These are phyloP conservation scores for Vultur gryphus DNA, from an alignment of 2,797 vertebrate genomes.

Conservation along the genomic window DNA sequence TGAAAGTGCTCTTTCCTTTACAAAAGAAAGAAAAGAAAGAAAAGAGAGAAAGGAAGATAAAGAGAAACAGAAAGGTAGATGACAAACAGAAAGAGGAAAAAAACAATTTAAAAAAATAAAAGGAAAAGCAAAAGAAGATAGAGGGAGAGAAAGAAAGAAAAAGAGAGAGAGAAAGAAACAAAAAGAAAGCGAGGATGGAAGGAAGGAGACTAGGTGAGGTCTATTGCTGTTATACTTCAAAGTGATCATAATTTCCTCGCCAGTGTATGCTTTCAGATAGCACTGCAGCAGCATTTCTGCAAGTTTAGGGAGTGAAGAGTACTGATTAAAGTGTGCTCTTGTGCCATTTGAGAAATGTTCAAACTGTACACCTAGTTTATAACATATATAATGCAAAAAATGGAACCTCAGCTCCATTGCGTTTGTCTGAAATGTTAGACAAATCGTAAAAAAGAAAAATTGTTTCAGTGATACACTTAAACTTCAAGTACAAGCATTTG, in stretches of 20 bases:
- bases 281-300: neutral
- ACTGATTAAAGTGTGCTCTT: neutral
- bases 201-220: neutral
- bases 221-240: neutral
- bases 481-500: conserved; percentile 34
- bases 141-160: neutral
- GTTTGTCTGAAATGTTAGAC: neutral
- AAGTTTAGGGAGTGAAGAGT: neutral
- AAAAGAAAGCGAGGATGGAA: neutral
- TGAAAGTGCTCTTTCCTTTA: neutral
- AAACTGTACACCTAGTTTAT: neutral
- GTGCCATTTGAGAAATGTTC: neutral
- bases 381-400: conserved; percentile 4
- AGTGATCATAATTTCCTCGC: neutral
- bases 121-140: neutral
- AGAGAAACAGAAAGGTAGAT: neutral
- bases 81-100: neutral
- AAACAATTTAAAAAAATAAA: neutral
- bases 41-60: neutral
- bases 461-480: conserved; percentile 6
- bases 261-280: neutral
- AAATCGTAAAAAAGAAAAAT: conserved; percentile 23
- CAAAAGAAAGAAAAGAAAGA: neutral
- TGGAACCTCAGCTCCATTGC: neutral
- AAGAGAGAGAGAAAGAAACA: no score